Conservation (phyloP, 1,140 invertebrate species). For the Ridgeia piscesae region DNA sequence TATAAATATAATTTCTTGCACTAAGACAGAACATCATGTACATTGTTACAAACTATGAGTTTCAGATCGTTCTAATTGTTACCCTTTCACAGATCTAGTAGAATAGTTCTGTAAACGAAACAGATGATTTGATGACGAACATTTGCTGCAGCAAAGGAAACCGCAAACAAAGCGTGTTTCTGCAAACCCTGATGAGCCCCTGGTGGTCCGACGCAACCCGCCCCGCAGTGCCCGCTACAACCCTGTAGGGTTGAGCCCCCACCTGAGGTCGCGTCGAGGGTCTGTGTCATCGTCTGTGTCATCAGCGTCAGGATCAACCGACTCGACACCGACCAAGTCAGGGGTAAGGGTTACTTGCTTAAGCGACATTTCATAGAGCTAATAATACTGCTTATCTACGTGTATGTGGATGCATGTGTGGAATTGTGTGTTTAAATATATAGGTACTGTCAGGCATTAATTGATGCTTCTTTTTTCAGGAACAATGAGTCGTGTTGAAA, state of each 20-base stretch:
- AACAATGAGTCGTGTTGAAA: neutral
- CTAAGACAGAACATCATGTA: no score
- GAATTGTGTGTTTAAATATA: no score
- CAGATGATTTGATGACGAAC: neutral
- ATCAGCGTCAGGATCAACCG: slow-evolving; percentile 35
- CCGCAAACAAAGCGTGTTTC: slow-evolving; percentile 10
- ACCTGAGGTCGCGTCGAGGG: slow-evolving; percentile 36
- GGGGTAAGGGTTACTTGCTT: slow-evolving; percentile 33
- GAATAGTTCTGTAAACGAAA: neutral
- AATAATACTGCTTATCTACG: neutral
- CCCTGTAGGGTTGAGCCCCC: slow-evolving; percentile 30
- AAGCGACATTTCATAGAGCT: neutral
- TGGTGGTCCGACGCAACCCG: slow-evolving; percentile 37
- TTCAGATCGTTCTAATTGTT: no score
- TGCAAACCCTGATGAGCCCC: neutral
- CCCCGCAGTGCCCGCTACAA: slow-evolving; percentile 34
- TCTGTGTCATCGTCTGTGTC: slow-evolving; percentile 42
- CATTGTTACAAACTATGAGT: no score
- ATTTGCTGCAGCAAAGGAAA: neutral
- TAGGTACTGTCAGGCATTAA: no score
- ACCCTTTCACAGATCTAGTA: no score
- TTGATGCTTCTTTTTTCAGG: neutral
- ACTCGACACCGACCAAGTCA: slow-evolving; percentile 36
- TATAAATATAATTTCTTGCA: no score
- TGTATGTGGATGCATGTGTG: neutral